Evolutionary conservation across 2,113 vertebrate species (phyloP), one percentile per base, ranked within the genome.

Genomic region (Phaethornis superciliosus): DNA sequence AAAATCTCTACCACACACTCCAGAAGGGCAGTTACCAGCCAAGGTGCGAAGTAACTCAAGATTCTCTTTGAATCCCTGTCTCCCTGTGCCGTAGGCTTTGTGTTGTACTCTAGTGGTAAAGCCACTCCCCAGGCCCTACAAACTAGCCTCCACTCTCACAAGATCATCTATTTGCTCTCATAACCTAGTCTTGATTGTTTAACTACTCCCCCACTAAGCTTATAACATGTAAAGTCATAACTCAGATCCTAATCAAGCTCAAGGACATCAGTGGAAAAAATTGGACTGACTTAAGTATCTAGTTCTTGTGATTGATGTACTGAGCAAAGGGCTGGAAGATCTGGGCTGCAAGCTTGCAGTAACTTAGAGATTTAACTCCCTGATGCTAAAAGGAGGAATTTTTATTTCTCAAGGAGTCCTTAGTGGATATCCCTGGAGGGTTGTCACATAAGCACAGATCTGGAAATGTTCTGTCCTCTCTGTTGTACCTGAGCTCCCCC

Each of bases 161-260:
- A 4, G 18, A 64, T 8, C 30, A 72, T 40, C n/a, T 49, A 7
- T 62, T 90, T 49, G 4, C 15, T 62, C 59, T 52, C 27, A 22
- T 40, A 52, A 13, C 20, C 63, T 30, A 64, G 19, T 28, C 40
- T n/a, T 79, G 62, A 42, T 76, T 59, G 46, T 82, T 58, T 82
- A 87, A 96, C 91, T 40, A n/a, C 26, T 68, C 19, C 54, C 55
- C 17, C 49, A 60, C 75, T 18, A 23, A 80, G 37, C 37, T 65
- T 32, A 51, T 26, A 55, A 55, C 56, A 42, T 3, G 2, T 30
- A 80, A 90, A 89, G 28, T 42, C 20, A 26, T 65, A 80, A 88
- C 26, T 91, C 81, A 71, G 54, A 60, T 37, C 74, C 71, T 94
- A 95, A 96, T 94, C 60, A 89, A 89, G 81, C 70, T 89, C 70